Conservation (phyloP, 1,140 invertebrate species). For the Rhizoglyphus robini region DNA sequence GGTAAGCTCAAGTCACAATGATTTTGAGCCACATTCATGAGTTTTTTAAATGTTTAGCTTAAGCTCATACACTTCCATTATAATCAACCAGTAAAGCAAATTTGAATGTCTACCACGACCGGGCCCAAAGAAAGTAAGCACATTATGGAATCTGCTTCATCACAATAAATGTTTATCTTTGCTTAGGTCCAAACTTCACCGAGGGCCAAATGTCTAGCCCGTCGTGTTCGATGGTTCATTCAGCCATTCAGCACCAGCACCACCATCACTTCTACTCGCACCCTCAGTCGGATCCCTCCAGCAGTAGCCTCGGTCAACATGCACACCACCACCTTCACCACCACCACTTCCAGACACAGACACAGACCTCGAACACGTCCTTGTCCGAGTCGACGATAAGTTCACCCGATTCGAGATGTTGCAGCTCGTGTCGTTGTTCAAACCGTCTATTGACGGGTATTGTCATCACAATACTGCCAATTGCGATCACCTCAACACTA, state of each 20-base stretch:
- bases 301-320: neutral
- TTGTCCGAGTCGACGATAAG: neutral
- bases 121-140: neutral
- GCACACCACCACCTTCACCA: constrained; percentile 6
- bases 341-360: neutral
- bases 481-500: constrained; percentile 10
- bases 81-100: neutral
- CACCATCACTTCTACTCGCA: constrained; percentile 12
- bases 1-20: no score
- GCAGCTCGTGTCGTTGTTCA: neutral
- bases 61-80: no score
- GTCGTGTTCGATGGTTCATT: neutral
- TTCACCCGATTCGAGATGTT: neutral
- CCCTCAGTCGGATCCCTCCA: neutral
- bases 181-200: neutral
- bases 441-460: constrained; percentile 15
- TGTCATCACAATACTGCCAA: constrained; percentile 12
- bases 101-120: neutral
- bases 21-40: no score
- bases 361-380: neutral
- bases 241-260: constrained; percentile 5
- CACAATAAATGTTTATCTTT: neutral
- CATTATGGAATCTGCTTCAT: neutral
- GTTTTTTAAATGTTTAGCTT: no score
- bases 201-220: neutral